phyloP scores from a whole-genome alignment of 2,113 vertebrate species.

The Aspidoscelis tigris region DNA sequence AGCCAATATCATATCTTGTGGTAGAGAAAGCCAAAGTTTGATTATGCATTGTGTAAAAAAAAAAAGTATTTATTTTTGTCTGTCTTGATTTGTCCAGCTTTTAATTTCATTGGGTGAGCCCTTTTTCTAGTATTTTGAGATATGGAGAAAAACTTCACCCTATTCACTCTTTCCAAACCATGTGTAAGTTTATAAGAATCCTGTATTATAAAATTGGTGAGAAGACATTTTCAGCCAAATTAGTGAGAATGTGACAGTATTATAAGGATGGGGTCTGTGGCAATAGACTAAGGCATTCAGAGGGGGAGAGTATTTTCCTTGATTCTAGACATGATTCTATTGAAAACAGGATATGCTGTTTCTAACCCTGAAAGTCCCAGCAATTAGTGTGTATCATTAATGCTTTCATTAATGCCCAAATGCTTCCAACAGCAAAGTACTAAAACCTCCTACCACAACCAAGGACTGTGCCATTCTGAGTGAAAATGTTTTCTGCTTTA shows the following conservation, averaged over 20 bases:
- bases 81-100: too few species aligned
- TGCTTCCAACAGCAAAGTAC: background rate
- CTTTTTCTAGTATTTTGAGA: too few species aligned
- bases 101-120: too few species aligned
- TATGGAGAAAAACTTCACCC: too few species aligned
- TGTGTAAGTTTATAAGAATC: too few species aligned
- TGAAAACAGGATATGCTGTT: background rate
- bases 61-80: too few species aligned
- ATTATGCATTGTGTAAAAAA: too few species aligned
- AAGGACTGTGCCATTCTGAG: background rate
- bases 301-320: background rate
- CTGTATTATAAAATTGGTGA: too few species aligned
- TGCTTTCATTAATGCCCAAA: background rate
- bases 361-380: background rate
- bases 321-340: background rate
- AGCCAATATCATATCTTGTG: too few species aligned
- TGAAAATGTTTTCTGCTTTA: conserved; percentile 9
- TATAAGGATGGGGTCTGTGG: too few species aligned
- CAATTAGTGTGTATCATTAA: conserved; percentile 1
- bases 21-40: too few species aligned
- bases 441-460: background rate
- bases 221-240: background rate
- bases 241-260: background rate
- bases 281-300: background rate
- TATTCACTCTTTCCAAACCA: too few species aligned